Conservation (phyloP, 1,140 invertebrate genomes). For the Brachionus plicatilis region DNA sequence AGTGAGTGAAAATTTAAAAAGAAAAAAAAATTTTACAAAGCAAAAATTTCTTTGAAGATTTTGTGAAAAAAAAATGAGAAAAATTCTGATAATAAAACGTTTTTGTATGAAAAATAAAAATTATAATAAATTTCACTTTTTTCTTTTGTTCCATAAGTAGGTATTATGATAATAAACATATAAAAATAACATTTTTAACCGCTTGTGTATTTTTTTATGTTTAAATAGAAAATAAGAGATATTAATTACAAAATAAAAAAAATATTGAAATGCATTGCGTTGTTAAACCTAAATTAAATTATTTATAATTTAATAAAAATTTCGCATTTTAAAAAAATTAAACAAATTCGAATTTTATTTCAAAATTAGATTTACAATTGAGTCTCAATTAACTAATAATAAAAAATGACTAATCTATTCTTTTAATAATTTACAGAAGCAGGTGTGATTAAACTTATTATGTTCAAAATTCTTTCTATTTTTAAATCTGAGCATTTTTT, state of each 20-base stretch:
- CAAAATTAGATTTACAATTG: constrained; percentile 1
- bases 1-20: background rate
- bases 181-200: background rate
- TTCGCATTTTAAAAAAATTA: background rate
- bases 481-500: background rate
- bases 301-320: background rate
- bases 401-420: background rate
- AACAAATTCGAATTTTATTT: background rate
- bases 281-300: background rate
- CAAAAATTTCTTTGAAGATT: background rate
- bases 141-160: background rate
- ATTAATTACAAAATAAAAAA: background rate
- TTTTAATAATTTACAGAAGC: no score
- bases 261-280: background rate
- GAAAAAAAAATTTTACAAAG: background rate
- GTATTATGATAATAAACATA: background rate
- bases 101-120: background rate
- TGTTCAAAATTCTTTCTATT: background rate
- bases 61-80: background rate
- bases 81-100: background rate
- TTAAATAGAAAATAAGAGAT: background rate
- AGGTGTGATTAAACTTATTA: background rate
- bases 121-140: background rate
- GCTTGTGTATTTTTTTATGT: background rate
- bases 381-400: background rate